Base-by-base conservation (phyloP, 1,140 invertebrate species). In the Ephestia elutella region DNA sequence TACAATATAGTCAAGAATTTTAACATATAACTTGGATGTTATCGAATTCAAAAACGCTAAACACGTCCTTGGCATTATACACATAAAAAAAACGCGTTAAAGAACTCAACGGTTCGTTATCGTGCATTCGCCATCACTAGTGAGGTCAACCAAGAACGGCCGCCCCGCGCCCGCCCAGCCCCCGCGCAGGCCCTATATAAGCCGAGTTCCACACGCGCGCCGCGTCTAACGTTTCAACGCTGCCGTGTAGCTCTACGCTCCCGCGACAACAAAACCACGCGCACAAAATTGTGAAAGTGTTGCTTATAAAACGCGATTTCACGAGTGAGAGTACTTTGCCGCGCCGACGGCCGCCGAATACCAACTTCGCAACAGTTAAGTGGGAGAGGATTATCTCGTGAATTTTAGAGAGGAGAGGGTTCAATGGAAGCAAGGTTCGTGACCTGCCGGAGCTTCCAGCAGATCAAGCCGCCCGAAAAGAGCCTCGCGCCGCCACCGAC, bases 371-470 rank as follows among this genome's bases (percentile, higher is more conserved):
- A 56, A 53, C 21, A 69, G 74, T 78, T 64, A 62, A 65, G 73
- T 68, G 75, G 69, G 78, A 70, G 78, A 70, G 63, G 68, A 79
- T 85, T 68, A 58, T 72, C 70, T 83, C 67, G 74, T 64, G 63
- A 71, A 71, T 75, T 62, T 60, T 75, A 73, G 72, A 70, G 65
- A 73, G 76, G 65, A 82, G 62, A 69, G 68, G 71, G 81, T 87
- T 89, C 89, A 86, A 90, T 90, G 89, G 89, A 90, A 89, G 89
- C 89, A 75, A 89, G 87, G 78, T 90, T 89, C 82, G 89, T 90
- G 73, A 87, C 81, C 68, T 90, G 89, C 77, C 86, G 84, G 73
- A 87, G 87, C 72, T 80, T 87, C 68, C 87, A 88, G 85, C 84
- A 84, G 84, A 82, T 85, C 70, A 88, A 88, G 82, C 86, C 86